Evolutionary conservation across 1,140 invertebrate species (phyloP), one percentile per base, ranked within the genome.

Genomic region (Drosophila varians): DNA sequence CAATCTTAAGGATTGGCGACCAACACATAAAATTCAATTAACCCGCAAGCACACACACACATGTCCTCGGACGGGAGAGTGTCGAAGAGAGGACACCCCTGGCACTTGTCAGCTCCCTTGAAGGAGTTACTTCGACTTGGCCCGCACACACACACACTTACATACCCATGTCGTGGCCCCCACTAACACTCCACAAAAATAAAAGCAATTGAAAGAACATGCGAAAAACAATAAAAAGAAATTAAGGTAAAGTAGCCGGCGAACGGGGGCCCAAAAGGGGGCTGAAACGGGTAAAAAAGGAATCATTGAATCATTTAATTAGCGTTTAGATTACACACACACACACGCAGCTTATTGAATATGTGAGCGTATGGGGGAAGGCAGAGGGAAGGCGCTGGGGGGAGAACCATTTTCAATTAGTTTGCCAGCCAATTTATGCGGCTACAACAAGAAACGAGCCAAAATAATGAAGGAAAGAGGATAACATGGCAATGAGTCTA

Each of bases 221-320:
- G 72, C 70, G 77, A 77, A 80, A 83, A 88, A 89, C 75, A 88
- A 89, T 88, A 80, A 88, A 89, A 89, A 77, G 78, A 74, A 88
- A 89, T 89, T 88, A 83, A 78, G 61, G 78, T 84, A 77, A 79
- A 88, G 80, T 79, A 84, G 75, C 66, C 48, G 58, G 68, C 42
- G 40, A 43, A 4, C 26, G 18, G 26, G 6, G 19, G n/a, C 9
- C 7, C 38, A 9, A 2, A 12, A 4, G 40, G 38, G 57, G 9
- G 21, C 57, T 38, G 38, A 65, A 45, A 70, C 69, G 74, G 57
- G 9, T 36, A 58, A 47, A 42, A 65, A 45, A 65, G 73, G 74
- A 89, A 80, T 89, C 86, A 89, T 84, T 89, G 86, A 89, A 89
- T 89, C 86, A 89, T 84, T 89, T 84, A 89, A 89, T 89, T 89